These are phyloP conservation scores for Aphodius sticticus DNA, from an alignment of 2,888 invertebrate species.

Conservation along the genomic window DNA sequence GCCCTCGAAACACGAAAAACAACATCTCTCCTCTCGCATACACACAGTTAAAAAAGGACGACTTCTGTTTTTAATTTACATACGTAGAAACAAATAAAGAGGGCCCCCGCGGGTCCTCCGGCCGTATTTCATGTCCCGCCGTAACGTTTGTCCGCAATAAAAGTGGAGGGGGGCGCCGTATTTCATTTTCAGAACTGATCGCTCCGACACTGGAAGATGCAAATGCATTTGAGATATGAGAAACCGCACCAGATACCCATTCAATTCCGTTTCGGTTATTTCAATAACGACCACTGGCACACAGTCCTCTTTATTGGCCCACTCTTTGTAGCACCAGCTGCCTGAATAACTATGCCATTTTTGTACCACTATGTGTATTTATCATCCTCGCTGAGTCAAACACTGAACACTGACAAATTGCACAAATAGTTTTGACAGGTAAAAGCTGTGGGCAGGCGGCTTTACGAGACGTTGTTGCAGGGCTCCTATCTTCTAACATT, in stretches of 20 bases:
- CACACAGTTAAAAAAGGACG: conserved; percentile 9
- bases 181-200: conserved; percentile 23
- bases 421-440: too few relatives aligned
- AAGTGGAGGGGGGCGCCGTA: conserved; percentile 23
- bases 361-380: neutral
- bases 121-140: conserved; percentile 22
- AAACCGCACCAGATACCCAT: conserved; percentile 13
- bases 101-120: conserved; percentile 21
- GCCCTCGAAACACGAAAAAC: neutral
- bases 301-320: neutral
- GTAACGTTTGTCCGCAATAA: conserved; percentile 16
- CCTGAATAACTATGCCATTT: neutral
- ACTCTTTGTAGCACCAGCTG: neutral
- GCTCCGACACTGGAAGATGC: conserved; percentile 10
- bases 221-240: conserved; percentile 15
- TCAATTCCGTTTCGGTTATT: neutral
- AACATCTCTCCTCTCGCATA: neutral
- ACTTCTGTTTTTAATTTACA: conserved; percentile 25
- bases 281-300: neutral
- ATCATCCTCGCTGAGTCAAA: too few relatives aligned
- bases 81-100: conserved; percentile 26
- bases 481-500: too few relatives aligned
- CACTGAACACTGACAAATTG: too few relatives aligned
- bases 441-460: too few relatives aligned
- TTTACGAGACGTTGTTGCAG: too few relatives aligned